A percentile compares a stretch with the other conserved stretches of the same genome.
These are phyloP conservation scores for Microtus ochrogaster DNA, from an alignment of 2,113 vertebrate species.

Conservation along the genomic window DNA sequence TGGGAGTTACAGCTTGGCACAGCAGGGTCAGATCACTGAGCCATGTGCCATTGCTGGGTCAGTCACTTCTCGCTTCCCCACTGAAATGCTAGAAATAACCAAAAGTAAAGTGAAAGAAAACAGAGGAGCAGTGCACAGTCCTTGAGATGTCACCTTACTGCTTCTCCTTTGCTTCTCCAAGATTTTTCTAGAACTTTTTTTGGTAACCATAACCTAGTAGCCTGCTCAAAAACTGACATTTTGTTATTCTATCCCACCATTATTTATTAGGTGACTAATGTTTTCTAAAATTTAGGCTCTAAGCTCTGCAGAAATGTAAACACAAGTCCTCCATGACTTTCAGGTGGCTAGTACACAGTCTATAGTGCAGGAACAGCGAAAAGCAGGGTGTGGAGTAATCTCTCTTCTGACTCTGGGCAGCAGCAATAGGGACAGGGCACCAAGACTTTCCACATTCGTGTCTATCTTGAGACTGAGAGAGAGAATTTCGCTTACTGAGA, in stretches of 20 bases:
- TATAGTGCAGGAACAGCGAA: not conserved
- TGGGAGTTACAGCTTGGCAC: not conserved
- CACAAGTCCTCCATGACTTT: not conserved
- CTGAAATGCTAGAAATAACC: conserved; percentile 8
- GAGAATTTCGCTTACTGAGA: not conserved
- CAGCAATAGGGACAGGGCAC: not conserved
- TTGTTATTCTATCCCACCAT: not conserved
- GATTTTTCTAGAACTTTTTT: conserved; percentile 6
- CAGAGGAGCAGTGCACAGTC: not conserved
- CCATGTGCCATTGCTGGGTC: not conserved
- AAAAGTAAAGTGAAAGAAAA: not conserved
- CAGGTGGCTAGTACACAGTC: not conserved
- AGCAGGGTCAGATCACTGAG: not conserved
- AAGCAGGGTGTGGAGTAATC: not conserved
- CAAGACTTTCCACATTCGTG: not conserved
- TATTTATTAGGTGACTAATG: conserved; percentile 10
- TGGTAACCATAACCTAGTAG: not conserved
- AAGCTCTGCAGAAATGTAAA: not conserved
- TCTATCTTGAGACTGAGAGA: not conserved
- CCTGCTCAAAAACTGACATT: not conserved
- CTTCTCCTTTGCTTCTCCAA: not conserved
- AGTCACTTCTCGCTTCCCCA: not conserved
- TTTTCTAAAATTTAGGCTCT: not conserved
- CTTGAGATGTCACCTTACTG: conserved; percentile 14
- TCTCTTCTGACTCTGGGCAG: not conserved